Conservation (phyloP, 2,888 invertebrate species). For the Cremastinae sp. region DNA sequence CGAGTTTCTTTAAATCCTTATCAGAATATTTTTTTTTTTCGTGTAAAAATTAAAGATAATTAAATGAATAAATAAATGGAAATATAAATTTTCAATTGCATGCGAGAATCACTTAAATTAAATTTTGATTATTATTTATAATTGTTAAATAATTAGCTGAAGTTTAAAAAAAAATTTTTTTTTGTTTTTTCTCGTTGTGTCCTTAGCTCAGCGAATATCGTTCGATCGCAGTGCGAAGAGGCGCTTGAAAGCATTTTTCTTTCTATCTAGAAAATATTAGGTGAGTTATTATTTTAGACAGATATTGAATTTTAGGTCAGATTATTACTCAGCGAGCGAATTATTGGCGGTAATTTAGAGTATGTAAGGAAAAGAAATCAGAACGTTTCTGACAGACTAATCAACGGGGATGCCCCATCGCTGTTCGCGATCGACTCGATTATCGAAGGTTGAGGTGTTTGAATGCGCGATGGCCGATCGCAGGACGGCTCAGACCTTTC, state of each 20-base stretch:
- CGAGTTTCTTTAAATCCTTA: not conserved
- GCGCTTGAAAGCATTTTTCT: constrained; percentile 36
- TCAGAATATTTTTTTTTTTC: not conserved
- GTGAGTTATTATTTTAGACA: constrained; percentile 1
- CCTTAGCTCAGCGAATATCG: constrained; percentile 45
- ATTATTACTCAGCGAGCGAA: constrained; percentile 30
- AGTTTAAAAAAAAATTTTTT: constrained; percentile 23
- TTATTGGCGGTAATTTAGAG: not conserved
- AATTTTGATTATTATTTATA: constrained; percentile 1
- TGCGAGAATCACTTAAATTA: not conserved
- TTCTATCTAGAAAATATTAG: constrained; percentile 1
- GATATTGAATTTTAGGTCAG: constrained; percentile 7
- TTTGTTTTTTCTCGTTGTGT: constrained; percentile 38
- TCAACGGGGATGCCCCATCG: constrained; percentile 71
- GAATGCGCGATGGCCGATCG: constrained; percentile 65
- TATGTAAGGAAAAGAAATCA: constrained; percentile 33
- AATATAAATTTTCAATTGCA: not conserved
- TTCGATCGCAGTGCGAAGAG: constrained; percentile 59
- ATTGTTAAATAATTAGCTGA: constrained; percentile 1
- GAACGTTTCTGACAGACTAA: constrained; percentile 74
- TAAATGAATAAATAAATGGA: not conserved
- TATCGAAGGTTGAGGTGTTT: constrained; percentile 70
- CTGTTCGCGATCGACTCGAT: constrained; percentile 69
- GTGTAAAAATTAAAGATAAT: no score
- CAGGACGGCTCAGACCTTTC: constrained; percentile 84